phyloP scores from a whole-genome alignment of 1,140 invertebrate species.

The Mizuhopecten yessoensis region DNA sequence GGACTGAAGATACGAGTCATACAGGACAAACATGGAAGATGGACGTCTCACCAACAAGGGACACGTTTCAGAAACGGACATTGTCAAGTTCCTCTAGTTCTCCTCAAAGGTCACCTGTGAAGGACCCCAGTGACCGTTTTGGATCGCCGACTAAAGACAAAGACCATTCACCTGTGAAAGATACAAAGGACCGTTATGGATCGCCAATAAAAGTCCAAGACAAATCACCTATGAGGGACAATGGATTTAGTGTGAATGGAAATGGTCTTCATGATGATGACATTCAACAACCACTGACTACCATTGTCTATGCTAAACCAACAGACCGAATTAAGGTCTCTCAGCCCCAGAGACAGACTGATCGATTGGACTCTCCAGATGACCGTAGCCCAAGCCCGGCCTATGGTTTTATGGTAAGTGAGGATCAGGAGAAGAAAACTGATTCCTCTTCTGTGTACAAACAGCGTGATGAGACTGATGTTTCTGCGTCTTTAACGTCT shows the following conservation, averaged over 20 bases:
- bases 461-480: slow-evolving; percentile 1
- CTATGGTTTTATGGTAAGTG: slow-evolving; percentile 54
- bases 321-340: slow-evolving; percentile 72
- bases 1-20: not conserved
- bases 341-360: slow-evolving; percentile 54
- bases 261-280: slow-evolving; percentile 17
- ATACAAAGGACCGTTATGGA: not conserved
- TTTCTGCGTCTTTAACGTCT: not conserved
- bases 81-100: not conserved
- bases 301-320: slow-evolving; percentile 76
- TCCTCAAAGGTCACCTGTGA: not conserved
- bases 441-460: slow-evolving; percentile 14
- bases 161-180: not conserved
- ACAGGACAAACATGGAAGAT: not conserved
- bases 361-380: slow-evolving; percentile 50
- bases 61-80: not conserved
- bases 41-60: not conserved
- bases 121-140: not conserved
- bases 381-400: slow-evolving; percentile 46
- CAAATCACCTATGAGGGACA: not conserved
- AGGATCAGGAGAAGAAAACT: slow-evolving; percentile 45
- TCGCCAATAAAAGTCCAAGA: not conserved
- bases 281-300: slow-evolving; percentile 63
- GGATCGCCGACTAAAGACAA: not conserved
- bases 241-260: slow-evolving; percentile 13